phyloP scores from a whole-genome alignment of 2,113 vertebrate species.

The Sterna hirundo region DNA sequence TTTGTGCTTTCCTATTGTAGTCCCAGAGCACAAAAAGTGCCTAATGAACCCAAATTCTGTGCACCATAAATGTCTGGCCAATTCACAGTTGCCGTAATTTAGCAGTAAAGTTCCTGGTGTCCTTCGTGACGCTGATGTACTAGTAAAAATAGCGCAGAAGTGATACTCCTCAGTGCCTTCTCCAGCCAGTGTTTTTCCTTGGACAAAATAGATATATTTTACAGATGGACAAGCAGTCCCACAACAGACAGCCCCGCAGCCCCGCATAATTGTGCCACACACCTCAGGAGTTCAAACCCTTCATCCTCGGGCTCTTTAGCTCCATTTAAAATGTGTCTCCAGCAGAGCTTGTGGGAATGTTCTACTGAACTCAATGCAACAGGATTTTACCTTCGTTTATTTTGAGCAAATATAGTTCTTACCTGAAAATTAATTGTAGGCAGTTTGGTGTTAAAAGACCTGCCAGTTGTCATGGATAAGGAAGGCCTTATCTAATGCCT shows the following conservation, averaged over 20 bases:
- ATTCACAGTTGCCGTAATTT: neutral
- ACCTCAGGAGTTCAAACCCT: neutral
- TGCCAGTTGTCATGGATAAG: slow-evolving; percentile 47
- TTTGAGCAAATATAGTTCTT: slow-evolving; percentile 28
- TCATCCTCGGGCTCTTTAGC: neutral
- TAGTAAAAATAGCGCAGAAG: neutral
- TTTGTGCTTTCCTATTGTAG: neutral
- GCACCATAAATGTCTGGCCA: neutral
- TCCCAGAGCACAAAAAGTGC: neutral
- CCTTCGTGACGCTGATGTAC: neutral
- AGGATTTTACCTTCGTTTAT: neutral
- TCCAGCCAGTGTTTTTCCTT: neutral
- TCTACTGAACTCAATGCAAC: neutral
- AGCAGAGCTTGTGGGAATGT: neutral
- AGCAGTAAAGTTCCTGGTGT: neutral
- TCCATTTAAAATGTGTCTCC: neutral
- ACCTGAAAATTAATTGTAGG: slow-evolving; percentile 43
- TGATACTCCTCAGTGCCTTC: neutral
- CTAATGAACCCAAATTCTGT: neutral
- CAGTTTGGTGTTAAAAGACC: slow-evolving; percentile 21
- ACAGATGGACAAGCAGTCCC: neutral
- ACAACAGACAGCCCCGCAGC: neutral
- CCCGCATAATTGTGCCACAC: rapidly evolving
- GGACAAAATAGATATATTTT: neutral
- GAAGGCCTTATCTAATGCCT: slow-evolving; percentile 29